Evolutionary conservation across 2,113 vertebrate genomes (phyloP).

Genomic region (Lamprologus tigripictilis): DNA sequence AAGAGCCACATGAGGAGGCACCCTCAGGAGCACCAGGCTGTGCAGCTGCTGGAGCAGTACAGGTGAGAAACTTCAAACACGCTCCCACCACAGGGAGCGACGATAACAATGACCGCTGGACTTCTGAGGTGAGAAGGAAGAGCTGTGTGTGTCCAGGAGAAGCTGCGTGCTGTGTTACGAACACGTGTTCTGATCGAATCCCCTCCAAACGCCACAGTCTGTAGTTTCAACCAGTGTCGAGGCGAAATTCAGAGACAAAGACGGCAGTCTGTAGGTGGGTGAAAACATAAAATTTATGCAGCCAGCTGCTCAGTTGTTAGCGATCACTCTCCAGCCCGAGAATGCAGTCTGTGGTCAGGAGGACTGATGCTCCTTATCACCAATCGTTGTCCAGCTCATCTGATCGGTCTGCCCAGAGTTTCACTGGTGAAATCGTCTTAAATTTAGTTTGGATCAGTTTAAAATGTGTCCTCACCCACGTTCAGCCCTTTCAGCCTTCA

Average conservation of each 20-base stretch:
- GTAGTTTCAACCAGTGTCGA: not conserved
- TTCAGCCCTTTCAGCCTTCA: rapidly evolving
- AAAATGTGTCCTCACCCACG: not conserved
- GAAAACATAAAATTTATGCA: not conserved
- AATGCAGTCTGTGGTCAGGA: not conserved
- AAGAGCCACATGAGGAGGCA: conserved; percentile 85
- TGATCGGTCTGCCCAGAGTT: not conserved
- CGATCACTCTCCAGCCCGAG: not conserved
- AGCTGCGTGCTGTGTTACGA: not conserved
- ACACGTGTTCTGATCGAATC: rapidly evolving
- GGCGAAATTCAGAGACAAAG: not conserved
- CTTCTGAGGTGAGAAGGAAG: not conserved
- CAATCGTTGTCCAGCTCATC: rapidly evolving
- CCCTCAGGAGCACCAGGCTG: conserved; percentile 82
- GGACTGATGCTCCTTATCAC: not conserved
- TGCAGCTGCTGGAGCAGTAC: conserved; percentile 85
- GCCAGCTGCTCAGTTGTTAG: not conserved
- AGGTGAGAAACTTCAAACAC: conserved; percentile 54
- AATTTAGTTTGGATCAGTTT: not conserved
- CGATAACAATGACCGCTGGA: not conserved
- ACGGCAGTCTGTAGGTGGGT: not conserved
- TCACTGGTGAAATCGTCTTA: not conserved
- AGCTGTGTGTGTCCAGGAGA: not conserved
- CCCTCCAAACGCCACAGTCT: not conserved
- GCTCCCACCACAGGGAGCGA: not conserved